These are phyloP conservation scores for Pelobates fuscus DNA, from an alignment of 2,113 vertebrate genomes.

Conservation along the genomic window DNA sequence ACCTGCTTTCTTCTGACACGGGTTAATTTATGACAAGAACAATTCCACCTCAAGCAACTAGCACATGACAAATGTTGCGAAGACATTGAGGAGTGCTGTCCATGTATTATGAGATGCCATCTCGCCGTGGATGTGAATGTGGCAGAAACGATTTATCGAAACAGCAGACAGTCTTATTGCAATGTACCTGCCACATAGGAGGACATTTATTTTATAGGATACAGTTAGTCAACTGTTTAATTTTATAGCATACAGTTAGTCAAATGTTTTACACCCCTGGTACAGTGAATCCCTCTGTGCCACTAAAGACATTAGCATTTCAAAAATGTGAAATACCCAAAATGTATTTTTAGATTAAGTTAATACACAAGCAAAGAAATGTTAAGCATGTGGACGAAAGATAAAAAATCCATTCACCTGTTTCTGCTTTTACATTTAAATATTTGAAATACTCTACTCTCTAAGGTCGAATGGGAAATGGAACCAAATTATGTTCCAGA, in stretches of 20 bases:
- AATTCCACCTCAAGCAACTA: conserved; percentile 49
- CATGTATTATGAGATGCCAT: conserved; percentile 7
- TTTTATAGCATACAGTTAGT: too few species aligned
- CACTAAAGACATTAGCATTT: not conserved
- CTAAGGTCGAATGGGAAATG: not conserved
- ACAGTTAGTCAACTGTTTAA: not conserved
- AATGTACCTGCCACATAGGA: not conserved
- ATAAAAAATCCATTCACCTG: too few species aligned
- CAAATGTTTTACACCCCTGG: not conserved
- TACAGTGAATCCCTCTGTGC: not conserved
- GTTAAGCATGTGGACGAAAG: too few species aligned
- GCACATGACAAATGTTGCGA: conserved; percentile 48
- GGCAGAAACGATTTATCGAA: not conserved
- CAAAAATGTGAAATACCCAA: not conserved
- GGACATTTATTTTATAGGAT: not conserved
- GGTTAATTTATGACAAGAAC: conserved; percentile 41
- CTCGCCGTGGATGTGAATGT: not conserved
- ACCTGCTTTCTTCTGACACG: conserved; percentile 34
- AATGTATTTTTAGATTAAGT: not conserved
- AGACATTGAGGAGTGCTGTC: conserved; percentile 53
- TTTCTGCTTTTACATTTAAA: not conserved
- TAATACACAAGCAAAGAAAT: too few species aligned
- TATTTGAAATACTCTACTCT: not conserved
- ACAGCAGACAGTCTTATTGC: not conserved
- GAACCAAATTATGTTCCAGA: not conserved